Conservation (phyloP, 1,140 invertebrate species). For the Popillia japonica region DNA sequence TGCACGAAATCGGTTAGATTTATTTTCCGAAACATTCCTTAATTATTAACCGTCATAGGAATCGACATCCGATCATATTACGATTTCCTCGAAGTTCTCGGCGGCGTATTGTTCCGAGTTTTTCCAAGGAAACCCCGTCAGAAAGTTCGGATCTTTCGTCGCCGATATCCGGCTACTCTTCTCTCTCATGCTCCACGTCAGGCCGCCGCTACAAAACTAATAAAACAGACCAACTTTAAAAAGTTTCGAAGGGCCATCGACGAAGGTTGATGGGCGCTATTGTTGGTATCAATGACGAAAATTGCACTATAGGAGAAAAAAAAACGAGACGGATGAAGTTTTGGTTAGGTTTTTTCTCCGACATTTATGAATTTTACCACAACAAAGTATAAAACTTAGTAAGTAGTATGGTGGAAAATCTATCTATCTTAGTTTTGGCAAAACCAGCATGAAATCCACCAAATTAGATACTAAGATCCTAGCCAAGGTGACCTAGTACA, state of each 20-base stretch:
- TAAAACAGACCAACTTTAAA: constrained; percentile 29
- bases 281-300: constrained; percentile 23
- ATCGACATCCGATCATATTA: neutral
- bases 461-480: too few relatives aligned
- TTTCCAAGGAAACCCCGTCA: neutral
- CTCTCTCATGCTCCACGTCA: too few relatives aligned
- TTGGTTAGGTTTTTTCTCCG: too few relatives aligned
- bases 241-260: constrained; percentile 8
- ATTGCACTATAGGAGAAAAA: neutral
- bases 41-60: neutral
- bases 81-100: neutral
- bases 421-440: too few relatives aligned
- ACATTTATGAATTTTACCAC: too few relatives aligned
- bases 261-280: constrained; percentile 1
- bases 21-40: too few relatives aligned
- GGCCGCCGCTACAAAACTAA: neutral
- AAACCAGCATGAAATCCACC: too few relatives aligned
- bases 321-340: neutral
- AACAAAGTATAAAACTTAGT: too few relatives aligned
- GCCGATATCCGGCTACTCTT: neutral
- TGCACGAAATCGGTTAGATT: too few relatives aligned
- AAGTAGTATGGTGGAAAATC: too few relatives aligned
- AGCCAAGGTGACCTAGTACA: too few relatives aligned
- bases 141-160: constrained; percentile 20
- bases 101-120: neutral